Conservation (phyloP, 2,888 invertebrate species). For the Diaperis boleti region DNA sequence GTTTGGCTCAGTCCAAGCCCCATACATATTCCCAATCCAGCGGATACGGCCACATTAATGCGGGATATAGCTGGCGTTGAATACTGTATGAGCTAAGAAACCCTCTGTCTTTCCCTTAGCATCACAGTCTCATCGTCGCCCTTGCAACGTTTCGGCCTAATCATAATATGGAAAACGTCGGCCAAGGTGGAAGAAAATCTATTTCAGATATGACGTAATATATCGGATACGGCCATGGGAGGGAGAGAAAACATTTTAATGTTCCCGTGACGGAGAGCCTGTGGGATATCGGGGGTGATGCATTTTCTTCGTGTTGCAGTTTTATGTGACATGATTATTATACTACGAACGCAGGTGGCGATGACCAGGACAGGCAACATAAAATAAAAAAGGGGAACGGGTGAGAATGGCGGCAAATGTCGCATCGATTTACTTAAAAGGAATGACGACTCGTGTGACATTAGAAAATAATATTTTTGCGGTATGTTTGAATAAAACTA, state of each 20-base stretch:
- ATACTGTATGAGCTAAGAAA: slow-evolving; percentile 57
- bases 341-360: slow-evolving; percentile 64
- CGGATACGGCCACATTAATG: slow-evolving; percentile 59
- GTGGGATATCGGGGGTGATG: slow-evolving; percentile 56
- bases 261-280: slow-evolving; percentile 47
- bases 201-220: slow-evolving; percentile 21
- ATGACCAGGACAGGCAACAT: slow-evolving; percentile 44
- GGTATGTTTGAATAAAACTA: no score
- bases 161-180: slow-evolving; percentile 40
- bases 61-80: slow-evolving; percentile 60
- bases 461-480: no score
- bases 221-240: slow-evolving; percentile 21
- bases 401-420: not conserved
- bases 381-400: slow-evolving; percentile 1
- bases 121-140: slow-evolving; percentile 21
- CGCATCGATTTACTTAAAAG: not conserved
- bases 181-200: slow-evolving; percentile 30
- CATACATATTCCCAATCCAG: slow-evolving; percentile 60
- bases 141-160: slow-evolving; percentile 31
- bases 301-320: slow-evolving; percentile 63
- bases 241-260: slow-evolving; percentile 51
- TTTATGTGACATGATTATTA: slow-evolving; percentile 66
- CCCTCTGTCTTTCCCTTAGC: slow-evolving; percentile 33
- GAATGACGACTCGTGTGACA: no score
- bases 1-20: slow-evolving; percentile 53